A percentile compares a stretch with the other conserved stretches of the same genome.
phyloP scores from a whole-genome alignment of 2,888 invertebrate species.

The Parapristionchus giblindavisi region DNA sequence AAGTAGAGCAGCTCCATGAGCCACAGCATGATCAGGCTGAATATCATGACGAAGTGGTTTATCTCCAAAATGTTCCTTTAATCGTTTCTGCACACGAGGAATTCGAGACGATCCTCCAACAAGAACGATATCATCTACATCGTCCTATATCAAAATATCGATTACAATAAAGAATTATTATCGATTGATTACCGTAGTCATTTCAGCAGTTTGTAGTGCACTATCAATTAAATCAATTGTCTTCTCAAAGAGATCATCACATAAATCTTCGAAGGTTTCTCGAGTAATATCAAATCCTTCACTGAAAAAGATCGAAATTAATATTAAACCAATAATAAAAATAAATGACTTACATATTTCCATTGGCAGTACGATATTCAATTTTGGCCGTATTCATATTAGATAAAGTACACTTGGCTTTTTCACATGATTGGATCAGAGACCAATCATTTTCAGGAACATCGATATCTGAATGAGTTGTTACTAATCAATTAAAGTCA shows the following conservation, averaged over 20 bases:
- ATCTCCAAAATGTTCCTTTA: not conserved
- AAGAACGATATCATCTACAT: conserved; percentile 8
- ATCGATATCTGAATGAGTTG: too few relatives aligned
- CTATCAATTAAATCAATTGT: conserved; percentile 10
- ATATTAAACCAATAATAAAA: too few relatives aligned
- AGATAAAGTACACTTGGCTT: too few relatives aligned
- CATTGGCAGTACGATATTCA: too few relatives aligned
- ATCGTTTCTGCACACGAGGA: not conserved
- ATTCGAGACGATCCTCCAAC: conserved; percentile 23
- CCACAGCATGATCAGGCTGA: conserved; percentile 26
- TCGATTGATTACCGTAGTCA: not conserved
- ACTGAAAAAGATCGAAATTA: too few relatives aligned
- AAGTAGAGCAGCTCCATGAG: conserved; percentile 22
- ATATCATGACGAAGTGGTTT: conserved; percentile 2
- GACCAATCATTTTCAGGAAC: too few relatives aligned
- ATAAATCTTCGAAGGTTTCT: not conserved
- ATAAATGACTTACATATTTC: too few relatives aligned
- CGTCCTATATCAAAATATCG: too few relatives aligned
- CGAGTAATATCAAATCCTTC: not conserved
- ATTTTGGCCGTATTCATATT: too few relatives aligned
- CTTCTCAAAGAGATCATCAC: conserved; percentile 21
- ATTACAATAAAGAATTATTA: too few relatives aligned
- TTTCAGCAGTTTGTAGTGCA: not conserved
- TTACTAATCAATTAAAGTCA: too few relatives aligned
- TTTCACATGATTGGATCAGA: too few relatives aligned